Conservation (phyloP, 2,797 vertebrate species). For the Stomatorhinus walkeri region DNA sequence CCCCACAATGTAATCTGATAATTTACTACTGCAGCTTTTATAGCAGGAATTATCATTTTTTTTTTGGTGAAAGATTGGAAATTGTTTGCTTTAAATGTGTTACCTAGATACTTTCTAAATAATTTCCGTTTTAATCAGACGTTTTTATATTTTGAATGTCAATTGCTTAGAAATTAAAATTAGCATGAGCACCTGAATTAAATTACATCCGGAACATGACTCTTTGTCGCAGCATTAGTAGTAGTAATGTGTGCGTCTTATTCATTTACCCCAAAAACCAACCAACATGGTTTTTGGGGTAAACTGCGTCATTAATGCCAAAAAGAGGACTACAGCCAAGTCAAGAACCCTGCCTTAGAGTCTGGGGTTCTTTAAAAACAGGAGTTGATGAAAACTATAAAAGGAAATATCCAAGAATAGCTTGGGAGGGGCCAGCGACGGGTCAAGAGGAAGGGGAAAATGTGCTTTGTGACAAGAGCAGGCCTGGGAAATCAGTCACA, state of each 20-base stretch:
- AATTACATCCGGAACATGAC: background rate
- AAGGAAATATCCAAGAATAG: constrained; percentile 31
- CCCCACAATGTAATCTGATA: background rate
- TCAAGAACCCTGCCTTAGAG: constrained; percentile 6
- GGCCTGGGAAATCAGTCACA: constrained; percentile 27
- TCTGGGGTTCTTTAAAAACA: constrained; percentile 11
- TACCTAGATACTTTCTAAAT: background rate
- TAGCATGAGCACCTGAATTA: background rate
- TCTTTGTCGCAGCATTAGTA: background rate
- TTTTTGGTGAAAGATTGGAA: background rate
- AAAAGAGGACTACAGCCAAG: background rate
- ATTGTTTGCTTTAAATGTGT: background rate
- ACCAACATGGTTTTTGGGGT: too few species aligned
- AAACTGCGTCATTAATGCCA: background rate
- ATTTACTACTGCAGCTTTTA: background rate
- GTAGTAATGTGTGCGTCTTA: background rate
- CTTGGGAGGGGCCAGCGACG: constrained; percentile 15
- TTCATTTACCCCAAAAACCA: background rate
- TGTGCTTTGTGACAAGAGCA: constrained; percentile 21
- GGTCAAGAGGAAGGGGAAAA: constrained; percentile 18
- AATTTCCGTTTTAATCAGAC: background rate
- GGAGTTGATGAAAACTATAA: constrained; percentile 24
- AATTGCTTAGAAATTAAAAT: background rate
- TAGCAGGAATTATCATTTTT: background rate
- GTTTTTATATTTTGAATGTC: background rate